These are phyloP conservation scores for Lacerta bilineata DNA, from an alignment of 2,797 vertebrate genomes.

Conservation along the genomic window DNA sequence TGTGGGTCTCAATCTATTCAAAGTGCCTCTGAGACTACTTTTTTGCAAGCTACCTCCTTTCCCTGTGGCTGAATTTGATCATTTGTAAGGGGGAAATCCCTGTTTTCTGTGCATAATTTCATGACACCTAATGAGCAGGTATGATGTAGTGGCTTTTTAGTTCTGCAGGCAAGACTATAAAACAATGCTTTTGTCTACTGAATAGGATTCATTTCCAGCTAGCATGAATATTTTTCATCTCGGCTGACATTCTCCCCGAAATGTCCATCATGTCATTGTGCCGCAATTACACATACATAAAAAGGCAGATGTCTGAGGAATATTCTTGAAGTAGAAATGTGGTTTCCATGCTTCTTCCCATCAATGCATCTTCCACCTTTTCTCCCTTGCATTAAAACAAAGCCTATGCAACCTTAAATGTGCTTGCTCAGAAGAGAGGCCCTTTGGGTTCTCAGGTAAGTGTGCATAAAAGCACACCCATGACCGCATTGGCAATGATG, in stretches of 20 bases:
- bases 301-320: constrained; percentile 56
- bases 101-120: constrained; percentile 71
- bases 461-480: neutral
- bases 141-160: constrained; percentile 64
- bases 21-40: no score
- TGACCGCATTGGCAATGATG: neutral
- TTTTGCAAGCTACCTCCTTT: constrained; percentile 1
- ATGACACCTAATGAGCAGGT: constrained; percentile 73
- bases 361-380: neutral
- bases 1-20: neutral
- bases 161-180: constrained; percentile 60
- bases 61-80: neutral
- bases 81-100: constrained; percentile 31
- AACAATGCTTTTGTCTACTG: constrained; percentile 55
- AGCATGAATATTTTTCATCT: constrained; percentile 73
- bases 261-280: constrained; percentile 76
- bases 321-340: constrained; percentile 72
- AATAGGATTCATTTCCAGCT: constrained; percentile 70
- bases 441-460: neutral
- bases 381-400: neutral
- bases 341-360: constrained; percentile 45
- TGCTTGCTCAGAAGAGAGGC: neutral
- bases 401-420: no score
- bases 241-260: constrained; percentile 68
- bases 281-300: constrained; percentile 73